Evolutionary conservation across 2,113 vertebrate species (phyloP), one percentile per base, ranked within the genome.

Genomic region (Rhea americana): DNA sequence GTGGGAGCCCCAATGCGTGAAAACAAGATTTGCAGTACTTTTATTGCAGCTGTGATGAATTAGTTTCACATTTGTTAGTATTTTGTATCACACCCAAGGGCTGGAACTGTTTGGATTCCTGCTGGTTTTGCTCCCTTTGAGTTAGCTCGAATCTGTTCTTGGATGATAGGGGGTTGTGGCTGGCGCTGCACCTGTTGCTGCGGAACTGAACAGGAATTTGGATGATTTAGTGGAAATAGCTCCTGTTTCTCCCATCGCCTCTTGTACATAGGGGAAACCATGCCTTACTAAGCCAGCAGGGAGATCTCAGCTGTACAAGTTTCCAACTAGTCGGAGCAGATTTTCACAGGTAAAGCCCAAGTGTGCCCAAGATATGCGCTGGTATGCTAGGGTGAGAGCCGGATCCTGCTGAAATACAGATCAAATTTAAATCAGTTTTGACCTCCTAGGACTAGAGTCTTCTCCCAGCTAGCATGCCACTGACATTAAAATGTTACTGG

Each of bases 381-480:
- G 28, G 2, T 30, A 15, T 6, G 50, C 30, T 41, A 18, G 70
- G 72, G 21, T 50, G 85, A 87, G 9, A 50, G 47, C 35, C 48
- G 7, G 47, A 51, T 90, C 82, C 71, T 80, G 37, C 22, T 39
- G 86, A 81, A 55, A 7, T 82, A 43, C 39, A 51, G 65, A 62
- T 87, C 41, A 77, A 87, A 61, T 63, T 59, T 80, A 77, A 83
- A 94, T 85, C 63, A 68, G 45, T 89, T 62, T 63, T 7, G 6
- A 12, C 32, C 73, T 77, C 47, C 56, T 47, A 51, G 37, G 47
- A n/a, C 21, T 14, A 14, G 11, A 16, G 16, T 63, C 15, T 65
- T 24, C 53, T 32, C 26, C 47, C 48, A 51, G 20, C 45, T 79
- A 16, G 8, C 28, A 14, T 65, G 35, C 48, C 9, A 16, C 21